phyloP scores from a whole-genome alignment of 2,797 vertebrate species.

The Enteromius unitaeniatus region DNA sequence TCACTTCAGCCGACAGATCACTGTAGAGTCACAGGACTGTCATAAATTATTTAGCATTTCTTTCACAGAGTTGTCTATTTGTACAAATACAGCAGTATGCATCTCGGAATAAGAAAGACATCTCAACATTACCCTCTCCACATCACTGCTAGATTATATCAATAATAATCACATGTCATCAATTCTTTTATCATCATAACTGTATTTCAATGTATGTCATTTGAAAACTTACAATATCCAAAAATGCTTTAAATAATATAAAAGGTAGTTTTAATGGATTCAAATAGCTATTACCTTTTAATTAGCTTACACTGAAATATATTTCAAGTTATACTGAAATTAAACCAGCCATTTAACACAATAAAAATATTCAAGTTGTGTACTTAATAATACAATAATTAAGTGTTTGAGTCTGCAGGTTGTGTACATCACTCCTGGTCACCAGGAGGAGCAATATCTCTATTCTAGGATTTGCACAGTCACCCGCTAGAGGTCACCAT shows the following conservation, averaged over 20 bases:
- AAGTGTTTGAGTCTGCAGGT: neutral
- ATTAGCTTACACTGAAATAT: neutral
- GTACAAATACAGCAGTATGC: neutral
- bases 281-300: neutral
- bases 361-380: neutral
- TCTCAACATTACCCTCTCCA: neutral
- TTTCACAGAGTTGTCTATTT: conserved; percentile 13
- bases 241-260: neutral
- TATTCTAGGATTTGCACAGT: neutral
- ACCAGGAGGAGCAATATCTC: neutral
- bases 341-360: neutral
- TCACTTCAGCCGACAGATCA: neutral
- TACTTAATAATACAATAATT: neutral
- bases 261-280: neutral
- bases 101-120: neutral
- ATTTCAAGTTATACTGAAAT: neutral
- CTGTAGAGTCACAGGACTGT: conserved; percentile 4
- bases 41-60: neutral
- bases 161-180: neutral
- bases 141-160: neutral
- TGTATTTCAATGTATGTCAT: too few relatives aligned
- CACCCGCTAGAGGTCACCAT: conserved; percentile 19
- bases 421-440: neutral
- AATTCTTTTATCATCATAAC: too few relatives aligned
- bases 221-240: too few relatives aligned